These are phyloP conservation scores for Tupiocoris notatus DNA, from an alignment of 2,888 invertebrate species.

Conservation along the genomic window DNA sequence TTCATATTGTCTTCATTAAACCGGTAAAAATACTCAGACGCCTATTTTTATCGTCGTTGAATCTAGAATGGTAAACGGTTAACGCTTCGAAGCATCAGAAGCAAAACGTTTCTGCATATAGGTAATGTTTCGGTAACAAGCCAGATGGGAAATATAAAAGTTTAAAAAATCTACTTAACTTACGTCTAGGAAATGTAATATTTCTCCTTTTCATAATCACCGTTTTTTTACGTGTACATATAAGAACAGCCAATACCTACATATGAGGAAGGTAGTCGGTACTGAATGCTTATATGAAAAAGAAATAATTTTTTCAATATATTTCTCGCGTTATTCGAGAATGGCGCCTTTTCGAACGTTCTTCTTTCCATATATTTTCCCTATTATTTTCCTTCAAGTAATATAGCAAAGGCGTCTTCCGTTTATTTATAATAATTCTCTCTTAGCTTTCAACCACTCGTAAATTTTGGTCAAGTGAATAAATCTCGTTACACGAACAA, in stretches of 20 bases:
- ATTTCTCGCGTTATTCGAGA: neutral
- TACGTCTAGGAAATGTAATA: conserved; percentile 39
- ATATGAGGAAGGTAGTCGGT: neutral
- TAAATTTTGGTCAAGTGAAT: conserved; percentile 35
- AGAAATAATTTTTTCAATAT: neutral
- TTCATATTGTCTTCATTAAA: conserved; percentile 40
- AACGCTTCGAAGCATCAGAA: conserved; percentile 39
- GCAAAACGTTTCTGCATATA: conserved; percentile 33
- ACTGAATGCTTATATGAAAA: neutral
- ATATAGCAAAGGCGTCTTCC: conserved; percentile 19
- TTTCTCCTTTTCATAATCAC: conserved; percentile 24
- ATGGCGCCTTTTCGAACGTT: neutral
- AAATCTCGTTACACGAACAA: conserved; percentile 18
- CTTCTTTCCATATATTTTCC: too few species aligned
- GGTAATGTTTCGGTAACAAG: conserved; percentile 42
- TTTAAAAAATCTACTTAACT: conserved; percentile 48
- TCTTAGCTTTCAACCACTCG: conserved; percentile 15
- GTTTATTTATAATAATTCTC: conserved; percentile 3
- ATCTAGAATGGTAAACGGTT: conserved; percentile 29
- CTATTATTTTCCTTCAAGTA: too few species aligned
- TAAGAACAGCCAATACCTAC: conserved; percentile 32
- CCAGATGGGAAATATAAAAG: conserved; percentile 48
- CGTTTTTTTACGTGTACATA: conserved; percentile 20
- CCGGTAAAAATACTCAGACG: conserved; percentile 38
- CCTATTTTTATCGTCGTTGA: conserved; percentile 23